Conservation (phyloP, 2,888 invertebrate genomes). For the Spialia ferax region DNA sequence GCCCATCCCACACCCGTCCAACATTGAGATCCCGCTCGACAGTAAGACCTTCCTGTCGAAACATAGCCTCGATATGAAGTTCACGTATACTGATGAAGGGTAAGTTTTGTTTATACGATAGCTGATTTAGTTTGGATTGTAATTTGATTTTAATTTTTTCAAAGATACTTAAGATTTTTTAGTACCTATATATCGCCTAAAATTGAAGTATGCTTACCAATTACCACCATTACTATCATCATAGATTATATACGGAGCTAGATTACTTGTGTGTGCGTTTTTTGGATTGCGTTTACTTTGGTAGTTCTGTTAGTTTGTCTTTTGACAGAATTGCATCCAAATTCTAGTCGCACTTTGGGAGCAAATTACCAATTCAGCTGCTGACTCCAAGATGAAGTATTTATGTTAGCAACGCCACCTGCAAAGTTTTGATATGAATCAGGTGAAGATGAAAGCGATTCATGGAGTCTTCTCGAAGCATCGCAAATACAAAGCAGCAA, state of each 20-base stretch:
- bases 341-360: too few relatives aligned
- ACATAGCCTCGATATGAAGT: conserved; percentile 97
- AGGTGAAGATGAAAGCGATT: neutral
- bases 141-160: too few relatives aligned
- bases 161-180: too few relatives aligned
- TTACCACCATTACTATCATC: too few relatives aligned
- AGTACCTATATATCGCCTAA: too few relatives aligned
- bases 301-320: too few relatives aligned
- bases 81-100: conserved; percentile 97
- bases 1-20: conserved; percentile 95
- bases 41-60: conserved; percentile 96
- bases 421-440: neutral
- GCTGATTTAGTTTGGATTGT: neutral
- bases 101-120: conserved; percentile 79
- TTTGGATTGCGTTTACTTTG: too few relatives aligned
- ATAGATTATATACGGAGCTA: too few relatives aligned
- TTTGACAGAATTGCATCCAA: too few relatives aligned
- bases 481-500: neutral
- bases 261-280: too few relatives aligned
- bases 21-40: conserved; percentile 96
- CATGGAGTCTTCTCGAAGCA: neutral
- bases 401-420: neutral
- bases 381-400: neutral
- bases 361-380: too few relatives aligned
- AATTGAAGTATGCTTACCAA: too few relatives aligned